A percentile compares a stretch with the other conserved stretches of the same genome.
These are phyloP conservation scores for Drosophila azteca DNA, from an alignment of 1,140 invertebrate genomes.

Conservation along the genomic window DNA sequence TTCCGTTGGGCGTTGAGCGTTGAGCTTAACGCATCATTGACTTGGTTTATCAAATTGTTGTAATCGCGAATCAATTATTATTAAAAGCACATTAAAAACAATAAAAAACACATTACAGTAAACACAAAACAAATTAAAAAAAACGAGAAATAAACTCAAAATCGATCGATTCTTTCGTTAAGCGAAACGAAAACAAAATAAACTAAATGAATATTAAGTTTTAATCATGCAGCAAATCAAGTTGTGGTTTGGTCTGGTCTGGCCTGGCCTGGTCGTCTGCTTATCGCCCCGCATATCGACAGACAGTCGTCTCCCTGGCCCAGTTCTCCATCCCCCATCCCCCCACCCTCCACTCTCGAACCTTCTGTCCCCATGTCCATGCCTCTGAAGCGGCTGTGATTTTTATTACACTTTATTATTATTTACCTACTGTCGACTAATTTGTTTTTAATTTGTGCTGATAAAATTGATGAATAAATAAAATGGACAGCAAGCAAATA, in stretches of 20 bases:
- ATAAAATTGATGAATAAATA: constrained; percentile 79
- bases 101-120: constrained; percentile 72
- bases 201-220: constrained; percentile 66
- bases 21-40: constrained; percentile 40
- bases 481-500: constrained; percentile 67
- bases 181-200: constrained; percentile 20
- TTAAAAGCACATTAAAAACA: constrained; percentile 80
- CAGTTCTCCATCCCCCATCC: neutral
- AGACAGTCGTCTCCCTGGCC: constrained; percentile 7
- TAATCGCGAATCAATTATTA: constrained; percentile 76
- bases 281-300: constrained; percentile 63
- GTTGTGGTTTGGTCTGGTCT: constrained; percentile 14
- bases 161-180: neutral
- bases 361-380: neutral
- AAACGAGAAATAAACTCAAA: neutral
- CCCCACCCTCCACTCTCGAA: neutral
- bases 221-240: constrained; percentile 66
- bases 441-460: constrained; percentile 81
- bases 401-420: constrained; percentile 81
- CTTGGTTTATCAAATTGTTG: constrained; percentile 68
- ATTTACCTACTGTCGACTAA: constrained; percentile 81
- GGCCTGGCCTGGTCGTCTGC: constrained; percentile 8
- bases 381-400: constrained; percentile 43
- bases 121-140: constrained; percentile 1
- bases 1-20: constrained; percentile 28